These are phyloP conservation scores for Heliconius sara DNA, from an alignment of 2,888 invertebrate species.

Conservation along the genomic window DNA sequence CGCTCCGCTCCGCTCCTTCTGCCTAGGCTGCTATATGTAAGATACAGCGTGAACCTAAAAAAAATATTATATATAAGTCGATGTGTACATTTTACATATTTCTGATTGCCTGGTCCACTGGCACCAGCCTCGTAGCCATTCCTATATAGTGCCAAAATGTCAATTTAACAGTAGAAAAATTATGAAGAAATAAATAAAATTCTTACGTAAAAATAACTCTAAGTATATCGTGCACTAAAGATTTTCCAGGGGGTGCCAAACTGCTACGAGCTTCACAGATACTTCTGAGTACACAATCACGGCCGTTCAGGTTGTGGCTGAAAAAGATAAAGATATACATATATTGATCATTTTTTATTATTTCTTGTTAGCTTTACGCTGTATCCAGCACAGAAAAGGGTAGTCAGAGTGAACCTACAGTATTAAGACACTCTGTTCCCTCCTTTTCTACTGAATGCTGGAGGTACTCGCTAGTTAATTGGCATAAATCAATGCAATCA, in stretches of 20 bases:
- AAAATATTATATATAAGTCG: neutral
- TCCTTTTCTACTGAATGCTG: too few relatives aligned
- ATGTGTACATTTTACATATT: too few relatives aligned
- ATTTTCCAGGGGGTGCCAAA: slow-evolving; percentile 84
- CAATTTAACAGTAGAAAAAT: neutral
- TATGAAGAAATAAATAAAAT: slow-evolving; percentile 1
- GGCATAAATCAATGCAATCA: too few relatives aligned
- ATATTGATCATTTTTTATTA: too few relatives aligned
- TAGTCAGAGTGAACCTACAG: too few relatives aligned
- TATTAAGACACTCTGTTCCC: too few relatives aligned
- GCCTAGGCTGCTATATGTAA: neutral
- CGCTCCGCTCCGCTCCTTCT: neutral
- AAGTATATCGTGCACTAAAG: slow-evolving; percentile 87
- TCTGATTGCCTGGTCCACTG: too few relatives aligned
- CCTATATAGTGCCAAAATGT: too few relatives aligned
- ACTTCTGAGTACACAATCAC: slow-evolving; percentile 85
- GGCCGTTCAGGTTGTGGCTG: slow-evolving; percentile 86
- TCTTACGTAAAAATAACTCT: slow-evolving; percentile 86
- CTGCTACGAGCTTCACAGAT: slow-evolving; percentile 87
- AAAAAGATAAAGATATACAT: slow-evolving; percentile 53
- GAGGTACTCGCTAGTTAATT: too few relatives aligned
- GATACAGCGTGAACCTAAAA: neutral
- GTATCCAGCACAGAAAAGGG: too few relatives aligned
- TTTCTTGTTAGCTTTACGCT: too few relatives aligned
- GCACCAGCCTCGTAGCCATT: neutral